Evolutionary conservation across 37 sponge, comb jelly and placozoan genomes (phyloP).

Genomic region (Beroe forskalii): DNA sequence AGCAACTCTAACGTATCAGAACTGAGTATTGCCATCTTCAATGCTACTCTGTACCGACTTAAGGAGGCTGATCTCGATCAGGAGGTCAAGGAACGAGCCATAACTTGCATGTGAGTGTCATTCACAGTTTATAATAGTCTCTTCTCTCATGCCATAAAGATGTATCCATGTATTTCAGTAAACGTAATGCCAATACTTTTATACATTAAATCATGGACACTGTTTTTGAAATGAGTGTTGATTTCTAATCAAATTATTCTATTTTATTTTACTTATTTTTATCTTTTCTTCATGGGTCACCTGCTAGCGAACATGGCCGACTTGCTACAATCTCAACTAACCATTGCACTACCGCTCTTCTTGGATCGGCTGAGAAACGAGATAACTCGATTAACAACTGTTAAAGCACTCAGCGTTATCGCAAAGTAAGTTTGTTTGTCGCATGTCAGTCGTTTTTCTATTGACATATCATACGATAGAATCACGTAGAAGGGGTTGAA

Average conservation of each 20-base stretch:
- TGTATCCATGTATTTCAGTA: too few species aligned
- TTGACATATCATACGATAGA: too few species aligned
- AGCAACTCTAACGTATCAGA: conserved; percentile 64
- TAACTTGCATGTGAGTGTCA: conserved; percentile 87
- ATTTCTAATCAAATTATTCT: too few species aligned
- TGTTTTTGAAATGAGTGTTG: too few species aligned
- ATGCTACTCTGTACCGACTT: conserved; percentile 78
- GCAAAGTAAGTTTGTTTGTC: conserved; percentile 74
- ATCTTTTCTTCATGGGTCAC: conserved; percentile 79
- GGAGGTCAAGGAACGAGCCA: conserved; percentile 98
- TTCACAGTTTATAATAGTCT: too few species aligned
- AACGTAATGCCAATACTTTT: too few species aligned
- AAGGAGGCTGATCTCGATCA: conserved; percentile 97
- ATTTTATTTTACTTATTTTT: too few species aligned
- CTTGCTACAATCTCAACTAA: conserved; percentile 70
- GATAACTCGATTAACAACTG: conserved; percentile 92
- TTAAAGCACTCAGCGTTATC: conserved; percentile 82
- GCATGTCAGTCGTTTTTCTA: too few species aligned
- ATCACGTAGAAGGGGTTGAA: too few species aligned
- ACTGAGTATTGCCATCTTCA: conserved; percentile 43
- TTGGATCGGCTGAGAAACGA: conserved; percentile 90
- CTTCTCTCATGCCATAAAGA: too few species aligned
- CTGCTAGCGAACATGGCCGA: conserved; percentile 82
- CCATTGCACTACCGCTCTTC: conserved; percentile 85
- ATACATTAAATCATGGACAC: too few species aligned